Conservation (phyloP, 2,888 invertebrate genomes). For the Ophion slaviceki region DNA sequence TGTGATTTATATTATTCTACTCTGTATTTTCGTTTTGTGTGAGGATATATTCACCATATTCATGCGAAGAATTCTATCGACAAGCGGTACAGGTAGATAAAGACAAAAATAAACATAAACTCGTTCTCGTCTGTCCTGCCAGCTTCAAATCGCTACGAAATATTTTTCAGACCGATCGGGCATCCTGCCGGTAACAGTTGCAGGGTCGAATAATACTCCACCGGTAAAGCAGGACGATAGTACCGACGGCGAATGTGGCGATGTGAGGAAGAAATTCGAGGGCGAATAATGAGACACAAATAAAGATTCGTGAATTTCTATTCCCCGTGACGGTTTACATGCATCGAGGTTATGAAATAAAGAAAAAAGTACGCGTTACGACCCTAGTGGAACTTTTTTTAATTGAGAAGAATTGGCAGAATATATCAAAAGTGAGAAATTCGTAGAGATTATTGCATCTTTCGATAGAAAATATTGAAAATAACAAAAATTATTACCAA, state of each 20-base stretch:
- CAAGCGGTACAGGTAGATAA: slow-evolving; percentile 91
- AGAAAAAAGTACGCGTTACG: background rate
- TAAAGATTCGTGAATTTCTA: slow-evolving; percentile 19
- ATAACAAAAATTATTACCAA: too few species aligned
- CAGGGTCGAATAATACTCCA: slow-evolving; percentile 93
- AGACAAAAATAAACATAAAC: slow-evolving; percentile 86
- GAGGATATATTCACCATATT: too few species aligned
- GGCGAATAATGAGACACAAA: slow-evolving; percentile 69
- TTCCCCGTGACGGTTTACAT: background rate
- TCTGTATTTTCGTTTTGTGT: too few species aligned
- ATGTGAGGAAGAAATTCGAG: slow-evolving; percentile 88
- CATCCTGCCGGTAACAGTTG: slow-evolving; percentile 88
- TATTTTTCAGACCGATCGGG: slow-evolving; percentile 88
- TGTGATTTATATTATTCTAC: background rate
- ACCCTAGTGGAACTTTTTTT: too few species aligned
- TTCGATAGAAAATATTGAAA: too few species aligned
- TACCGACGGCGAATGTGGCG: slow-evolving; percentile 96
- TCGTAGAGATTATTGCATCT: too few species aligned
- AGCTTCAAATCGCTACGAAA: background rate
- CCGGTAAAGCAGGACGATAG: slow-evolving; percentile 91
- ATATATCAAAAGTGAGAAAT: too few species aligned
- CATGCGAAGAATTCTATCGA: slow-evolving; percentile 93
- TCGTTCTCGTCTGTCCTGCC: background rate
- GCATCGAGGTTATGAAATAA: slow-evolving; percentile 28
- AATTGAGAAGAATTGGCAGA: too few species aligned